A percentile compares a stretch with the other conserved stretches of the same genome.
These are phyloP conservation scores for Phrynosoma platyrhinos DNA, from an alignment of 2,113 vertebrate genomes.

Conservation along the genomic window DNA sequence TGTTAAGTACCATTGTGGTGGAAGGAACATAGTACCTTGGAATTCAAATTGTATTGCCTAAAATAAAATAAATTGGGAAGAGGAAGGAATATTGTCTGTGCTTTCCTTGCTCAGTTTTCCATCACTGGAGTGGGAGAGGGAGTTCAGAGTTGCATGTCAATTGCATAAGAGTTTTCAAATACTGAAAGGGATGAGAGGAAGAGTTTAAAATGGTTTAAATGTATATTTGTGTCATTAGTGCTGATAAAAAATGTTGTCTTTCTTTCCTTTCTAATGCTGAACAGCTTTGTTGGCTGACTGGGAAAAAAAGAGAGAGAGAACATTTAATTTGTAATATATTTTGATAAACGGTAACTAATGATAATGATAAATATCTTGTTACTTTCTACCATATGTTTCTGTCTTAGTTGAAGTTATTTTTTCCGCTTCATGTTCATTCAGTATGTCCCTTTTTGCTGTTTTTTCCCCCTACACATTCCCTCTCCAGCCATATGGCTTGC, in stretches of 20 bases:
- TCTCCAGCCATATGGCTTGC: slow-evolving; percentile 63
- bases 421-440: slow-evolving; percentile 59
- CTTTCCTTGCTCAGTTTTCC: not conserved
- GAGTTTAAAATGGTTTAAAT: not conserved
- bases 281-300: slow-evolving; percentile 45
- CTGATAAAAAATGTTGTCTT: slow-evolving; percentile 45
- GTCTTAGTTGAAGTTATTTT: slow-evolving; percentile 62
- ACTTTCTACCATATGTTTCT: slow-evolving; percentile 62
- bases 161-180: not conserved
- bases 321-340: slow-evolving; percentile 35
- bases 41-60: not conserved
- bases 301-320: slow-evolving; percentile 28
- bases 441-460: slow-evolving; percentile 59
- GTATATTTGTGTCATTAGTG: slow-evolving; percentile 43
- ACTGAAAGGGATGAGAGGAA: not conserved
- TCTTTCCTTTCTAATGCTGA: slow-evolving; percentile 55
- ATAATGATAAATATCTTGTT: slow-evolving; percentile 55
- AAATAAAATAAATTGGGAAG: not conserved
- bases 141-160: not conserved
- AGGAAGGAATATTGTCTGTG: not conserved
- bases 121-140: not conserved
- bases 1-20: not conserved
- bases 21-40: not conserved
- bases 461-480: slow-evolving; percentile 28
- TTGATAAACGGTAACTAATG: slow-evolving; percentile 39